Conservation (phyloP, 2,888 invertebrate species). For the Cheilosia vulpina region DNA sequence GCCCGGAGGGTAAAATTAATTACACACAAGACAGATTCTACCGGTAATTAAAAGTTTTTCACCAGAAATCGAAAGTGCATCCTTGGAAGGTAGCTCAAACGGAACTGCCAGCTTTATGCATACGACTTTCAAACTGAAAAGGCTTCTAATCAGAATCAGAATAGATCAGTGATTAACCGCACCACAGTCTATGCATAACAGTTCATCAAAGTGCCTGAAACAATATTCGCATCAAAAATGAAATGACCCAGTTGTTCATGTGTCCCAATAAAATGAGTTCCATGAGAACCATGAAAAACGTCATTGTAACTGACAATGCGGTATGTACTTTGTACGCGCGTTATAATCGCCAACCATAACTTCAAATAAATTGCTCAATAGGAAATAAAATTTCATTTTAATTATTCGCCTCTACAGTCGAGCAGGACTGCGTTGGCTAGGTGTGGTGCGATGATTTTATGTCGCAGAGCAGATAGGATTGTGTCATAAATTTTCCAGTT, state of each 20-base stretch:
- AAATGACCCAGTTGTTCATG: neutral
- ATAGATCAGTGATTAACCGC: too few species aligned
- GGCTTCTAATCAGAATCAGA: too few species aligned
- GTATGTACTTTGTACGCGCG: neutral
- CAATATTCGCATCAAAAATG: neutral
- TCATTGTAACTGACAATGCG: neutral
- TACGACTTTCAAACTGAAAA: too few species aligned
- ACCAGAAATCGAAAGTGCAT: neutral
- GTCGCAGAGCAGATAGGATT: neutral
- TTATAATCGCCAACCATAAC: constrained; percentile 22
- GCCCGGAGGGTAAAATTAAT: constrained; percentile 33
- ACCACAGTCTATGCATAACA: too few species aligned
- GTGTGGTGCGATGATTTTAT: neutral
- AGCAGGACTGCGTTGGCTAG: neutral
- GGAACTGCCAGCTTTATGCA: neutral
- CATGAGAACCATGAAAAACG: neutral
- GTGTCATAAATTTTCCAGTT: constrained; percentile 15
- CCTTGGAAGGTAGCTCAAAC: neutral
- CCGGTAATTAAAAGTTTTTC: neutral
- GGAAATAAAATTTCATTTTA: constrained; percentile 45
- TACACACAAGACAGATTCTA: constrained; percentile 20
- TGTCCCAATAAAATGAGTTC: neutral
- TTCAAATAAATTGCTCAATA: constrained; percentile 27
- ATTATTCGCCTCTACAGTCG: constrained; percentile 21
- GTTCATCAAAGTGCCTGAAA: too few species aligned